Percentiles rank a stretch among this genome's conserved stretches.
These are phyloP conservation scores for Steromphala cineraria DNA, from an alignment of 2,888 invertebrate species.

Conservation along the genomic window DNA sequence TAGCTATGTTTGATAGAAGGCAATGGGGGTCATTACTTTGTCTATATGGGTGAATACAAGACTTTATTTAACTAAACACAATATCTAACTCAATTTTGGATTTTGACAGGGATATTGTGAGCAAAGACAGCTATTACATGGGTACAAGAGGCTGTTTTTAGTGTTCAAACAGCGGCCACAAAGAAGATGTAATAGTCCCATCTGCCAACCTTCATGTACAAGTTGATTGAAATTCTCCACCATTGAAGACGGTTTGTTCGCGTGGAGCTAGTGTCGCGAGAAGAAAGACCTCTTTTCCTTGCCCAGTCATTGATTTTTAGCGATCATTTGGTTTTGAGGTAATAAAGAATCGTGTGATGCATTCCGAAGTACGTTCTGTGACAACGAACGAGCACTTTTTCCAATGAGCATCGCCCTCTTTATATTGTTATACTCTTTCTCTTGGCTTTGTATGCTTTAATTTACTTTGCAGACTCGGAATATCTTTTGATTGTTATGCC, in stretches of 20 bases:
- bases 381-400: too few relatives aligned
- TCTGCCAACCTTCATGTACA: neutral
- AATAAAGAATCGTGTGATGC: conserved; percentile 10
- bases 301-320: conserved; percentile 8
- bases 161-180: neutral
- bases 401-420: too few relatives aligned
- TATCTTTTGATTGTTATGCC: too few relatives aligned
- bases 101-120: neutral
- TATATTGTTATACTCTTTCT: too few relatives aligned
- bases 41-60: neutral
- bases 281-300: conserved; percentile 1
- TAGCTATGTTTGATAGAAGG: neutral
- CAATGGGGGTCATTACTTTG: neutral
- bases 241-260: conserved; percentile 9
- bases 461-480: too few relatives aligned
- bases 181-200: conserved; percentile 1
- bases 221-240: conserved; percentile 14
- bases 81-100: conserved; percentile 15
- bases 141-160: neutral
- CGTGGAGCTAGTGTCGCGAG: neutral
- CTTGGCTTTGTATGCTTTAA: too few relatives aligned
- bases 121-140: neutral
- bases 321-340: conserved; percentile 22
- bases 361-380: neutral
- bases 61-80: conserved; percentile 14